A percentile compares a stretch with the other conserved stretches of the same genome.
Evolutionary conservation across 2,888 invertebrate genomes (phyloP).

Genomic region (Boloria selene): DNA sequence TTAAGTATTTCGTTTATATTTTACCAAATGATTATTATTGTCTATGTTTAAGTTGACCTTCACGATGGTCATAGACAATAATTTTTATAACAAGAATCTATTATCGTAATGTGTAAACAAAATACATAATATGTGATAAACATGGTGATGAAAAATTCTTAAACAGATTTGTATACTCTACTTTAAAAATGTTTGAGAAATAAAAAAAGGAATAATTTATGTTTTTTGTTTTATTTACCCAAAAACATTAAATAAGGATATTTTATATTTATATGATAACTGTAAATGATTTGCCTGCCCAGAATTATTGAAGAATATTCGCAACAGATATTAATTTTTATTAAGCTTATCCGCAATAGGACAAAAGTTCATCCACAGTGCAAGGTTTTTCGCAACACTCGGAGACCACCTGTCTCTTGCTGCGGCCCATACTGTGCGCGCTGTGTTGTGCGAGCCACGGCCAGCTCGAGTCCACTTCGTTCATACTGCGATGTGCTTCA

Average conservation of each 20-base stretch:
- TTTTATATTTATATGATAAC: no score
- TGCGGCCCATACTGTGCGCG: conserved; percentile 44
- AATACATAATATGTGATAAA: conserved; percentile 29
- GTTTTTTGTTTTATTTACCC: conserved; percentile 43
- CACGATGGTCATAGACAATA: no score
- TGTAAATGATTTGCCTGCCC: no score
- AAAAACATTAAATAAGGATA: background rate
- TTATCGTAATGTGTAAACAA: conserved; percentile 41
- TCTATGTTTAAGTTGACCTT: background rate
- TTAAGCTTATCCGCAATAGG: conserved; percentile 44
- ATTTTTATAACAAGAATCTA: background rate
- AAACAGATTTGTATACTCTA: conserved; percentile 47
- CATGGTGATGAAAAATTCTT: conserved; percentile 16
- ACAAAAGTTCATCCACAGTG: conserved; percentile 44
- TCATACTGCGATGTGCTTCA: background rate
- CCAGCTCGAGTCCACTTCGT: conserved; percentile 25
- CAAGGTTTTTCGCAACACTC: conserved; percentile 56
- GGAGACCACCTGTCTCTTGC: conserved; percentile 49
- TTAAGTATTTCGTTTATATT: conserved; percentile 28
- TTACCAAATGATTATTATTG: conserved; percentile 3
- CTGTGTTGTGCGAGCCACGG: conserved; percentile 45
- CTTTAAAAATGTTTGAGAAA: conserved; percentile 54
- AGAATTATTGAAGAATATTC: no score
- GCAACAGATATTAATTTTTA: no score
- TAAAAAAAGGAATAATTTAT: conserved; percentile 46